These are phyloP conservation scores for Sylvia atricapilla DNA, from an alignment of 2,113 vertebrate species.

Conservation along the genomic window DNA sequence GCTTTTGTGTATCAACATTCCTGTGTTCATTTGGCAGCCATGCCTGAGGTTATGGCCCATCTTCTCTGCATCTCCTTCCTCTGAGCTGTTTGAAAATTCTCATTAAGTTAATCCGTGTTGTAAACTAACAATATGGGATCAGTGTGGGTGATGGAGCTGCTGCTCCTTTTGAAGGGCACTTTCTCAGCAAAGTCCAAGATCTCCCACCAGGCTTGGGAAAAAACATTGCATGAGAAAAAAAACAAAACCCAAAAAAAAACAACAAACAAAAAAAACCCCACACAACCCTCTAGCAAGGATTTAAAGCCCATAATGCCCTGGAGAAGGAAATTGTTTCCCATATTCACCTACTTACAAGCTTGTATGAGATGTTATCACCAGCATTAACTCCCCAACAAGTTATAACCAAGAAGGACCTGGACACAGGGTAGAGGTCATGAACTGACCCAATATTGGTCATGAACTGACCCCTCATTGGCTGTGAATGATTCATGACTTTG, in stretches of 20 bases:
- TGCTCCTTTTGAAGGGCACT: background rate
- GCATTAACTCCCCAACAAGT: background rate
- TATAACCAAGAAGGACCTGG: background rate
- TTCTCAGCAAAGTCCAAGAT: background rate
- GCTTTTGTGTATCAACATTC: background rate
- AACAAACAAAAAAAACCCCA: too few species aligned
- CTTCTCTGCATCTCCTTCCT: background rate
- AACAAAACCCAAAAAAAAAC: background rate
- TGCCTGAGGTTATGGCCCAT: background rate
- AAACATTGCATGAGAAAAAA: background rate
- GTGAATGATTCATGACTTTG: rapidly evolving
- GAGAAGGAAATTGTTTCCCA: background rate
- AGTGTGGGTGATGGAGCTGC: background rate
- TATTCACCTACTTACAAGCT: background rate
- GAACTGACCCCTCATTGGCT: background rate
- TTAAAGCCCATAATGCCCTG: background rate
- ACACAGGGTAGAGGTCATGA: background rate
- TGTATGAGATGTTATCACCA: background rate
- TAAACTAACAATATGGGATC: background rate
- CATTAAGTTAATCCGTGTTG: background rate
- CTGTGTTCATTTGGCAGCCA: background rate
- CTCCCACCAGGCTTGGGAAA: background rate
- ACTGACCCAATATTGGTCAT: background rate
- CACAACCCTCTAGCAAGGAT: background rate
- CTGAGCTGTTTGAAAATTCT: background rate